Conservation (phyloP, 1,140 invertebrate genomes). For the Hetaerina americana region DNA sequence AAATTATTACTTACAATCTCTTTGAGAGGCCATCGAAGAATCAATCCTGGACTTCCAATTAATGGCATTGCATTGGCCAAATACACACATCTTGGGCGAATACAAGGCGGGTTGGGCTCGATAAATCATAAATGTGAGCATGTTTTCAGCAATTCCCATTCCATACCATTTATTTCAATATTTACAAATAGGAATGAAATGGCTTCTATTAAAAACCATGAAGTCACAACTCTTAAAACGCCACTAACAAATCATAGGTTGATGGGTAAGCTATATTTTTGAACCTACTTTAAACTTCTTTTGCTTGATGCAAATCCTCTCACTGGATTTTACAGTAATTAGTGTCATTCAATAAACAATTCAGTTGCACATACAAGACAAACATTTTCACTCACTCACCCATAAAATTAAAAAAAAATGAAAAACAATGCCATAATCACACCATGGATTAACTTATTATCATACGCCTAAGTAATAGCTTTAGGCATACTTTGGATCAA, state of each 20-base stretch:
- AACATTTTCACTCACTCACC: not conserved
- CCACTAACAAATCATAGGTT: not conserved
- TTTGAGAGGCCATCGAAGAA: too few relatives aligned
- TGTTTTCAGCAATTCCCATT: too few relatives aligned
- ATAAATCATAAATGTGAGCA: not conserved
- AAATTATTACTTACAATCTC: too few relatives aligned
- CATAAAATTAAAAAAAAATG: not conserved
- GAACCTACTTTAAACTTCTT: not conserved
- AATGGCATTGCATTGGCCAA: too few relatives aligned
- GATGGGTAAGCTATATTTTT: not conserved
- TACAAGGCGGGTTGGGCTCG: too few relatives aligned
- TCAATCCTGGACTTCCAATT: too few relatives aligned
- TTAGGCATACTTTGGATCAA: too few relatives aligned
- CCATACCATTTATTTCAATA: not conserved
- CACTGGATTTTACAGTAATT: not conserved
- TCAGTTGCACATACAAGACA: not conserved
- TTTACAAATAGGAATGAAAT: not conserved
- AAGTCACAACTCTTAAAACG: too few relatives aligned
- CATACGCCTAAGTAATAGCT: too few relatives aligned
- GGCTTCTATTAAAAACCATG: not conserved
- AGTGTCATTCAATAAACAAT: not conserved
- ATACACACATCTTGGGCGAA: too few relatives aligned
- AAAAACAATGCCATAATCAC: too few relatives aligned
- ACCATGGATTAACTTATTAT: too few relatives aligned
- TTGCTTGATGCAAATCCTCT: not conserved